Evolutionary conservation across 2,888 invertebrate genomes (phyloP).

Genomic region (Lasioglossum oenotherae): DNA sequence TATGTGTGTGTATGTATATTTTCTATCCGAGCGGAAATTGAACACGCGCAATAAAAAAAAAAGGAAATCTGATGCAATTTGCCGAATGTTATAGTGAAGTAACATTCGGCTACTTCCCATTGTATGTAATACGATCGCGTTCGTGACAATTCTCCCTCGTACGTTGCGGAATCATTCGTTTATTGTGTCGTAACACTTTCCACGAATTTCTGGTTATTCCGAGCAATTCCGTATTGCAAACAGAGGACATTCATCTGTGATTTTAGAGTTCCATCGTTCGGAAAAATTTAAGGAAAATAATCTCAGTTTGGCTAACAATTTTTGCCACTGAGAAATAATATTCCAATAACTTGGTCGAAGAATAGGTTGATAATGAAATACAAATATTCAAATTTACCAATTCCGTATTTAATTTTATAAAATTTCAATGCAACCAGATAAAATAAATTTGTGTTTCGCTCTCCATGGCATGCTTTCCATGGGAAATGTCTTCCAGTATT

Average conservation of each 20-base stretch:
- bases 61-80: neutral
- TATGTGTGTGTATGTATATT: neutral
- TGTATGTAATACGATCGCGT: slow-evolving; percentile 1
- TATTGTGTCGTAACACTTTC: neutral
- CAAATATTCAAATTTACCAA: slow-evolving; percentile 1
- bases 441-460: neutral
- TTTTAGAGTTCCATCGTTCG: neutral
- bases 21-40: slow-evolving; percentile 3
- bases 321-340: neutral
- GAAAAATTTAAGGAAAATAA: neutral
- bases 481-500: neutral
- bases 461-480: neutral
- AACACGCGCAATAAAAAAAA: neutral
- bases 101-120: neutral
- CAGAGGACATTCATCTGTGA: too few relatives aligned
- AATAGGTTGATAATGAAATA: neutral
- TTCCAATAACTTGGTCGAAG: neutral
- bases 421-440: neutral
- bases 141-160: neutral
- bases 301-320: neutral
- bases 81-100: neutral
- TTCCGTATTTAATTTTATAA: neutral
- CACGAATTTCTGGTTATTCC: neutral
- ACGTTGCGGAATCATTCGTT: neutral
- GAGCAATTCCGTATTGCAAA: neutral